Conservation (phyloP, 2,888 invertebrate species). For the Stenotaenia linearis region DNA sequence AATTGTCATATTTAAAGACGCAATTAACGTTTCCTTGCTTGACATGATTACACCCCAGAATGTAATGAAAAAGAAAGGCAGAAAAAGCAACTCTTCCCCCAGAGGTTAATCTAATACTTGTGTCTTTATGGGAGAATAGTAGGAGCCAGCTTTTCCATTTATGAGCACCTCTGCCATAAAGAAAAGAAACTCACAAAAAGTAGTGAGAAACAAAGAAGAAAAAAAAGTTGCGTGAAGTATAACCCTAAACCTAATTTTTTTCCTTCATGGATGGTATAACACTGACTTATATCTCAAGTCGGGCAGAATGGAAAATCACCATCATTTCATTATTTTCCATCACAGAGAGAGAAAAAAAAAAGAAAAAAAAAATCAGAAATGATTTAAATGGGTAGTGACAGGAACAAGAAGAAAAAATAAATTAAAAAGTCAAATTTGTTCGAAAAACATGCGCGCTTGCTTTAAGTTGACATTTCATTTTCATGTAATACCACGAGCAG, state of each 20-base stretch:
- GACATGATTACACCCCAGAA: background rate
- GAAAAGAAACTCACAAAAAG: background rate
- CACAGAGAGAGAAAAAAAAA: too few relatives aligned
- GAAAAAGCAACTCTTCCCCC: background rate
- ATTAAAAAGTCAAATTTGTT: background rate
- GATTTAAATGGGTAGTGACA: background rate
- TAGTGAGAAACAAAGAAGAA: background rate
- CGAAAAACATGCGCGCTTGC: background rate
- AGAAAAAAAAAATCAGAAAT: background rate
- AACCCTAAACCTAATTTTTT: background rate
- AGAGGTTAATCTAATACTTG: constrained; percentile 16
- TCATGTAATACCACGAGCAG: constrained; percentile 2
- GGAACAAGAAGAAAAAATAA: background rate
- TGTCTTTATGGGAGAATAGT: constrained; percentile 7
- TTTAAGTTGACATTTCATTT: constrained; percentile 26
- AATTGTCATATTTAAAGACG: background rate
- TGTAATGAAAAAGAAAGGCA: constrained; percentile 13
- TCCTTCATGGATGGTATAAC: background rate
- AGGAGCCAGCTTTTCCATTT: constrained; percentile 6
- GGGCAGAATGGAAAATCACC: background rate
- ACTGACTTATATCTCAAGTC: background rate
- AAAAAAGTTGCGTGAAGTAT: background rate
- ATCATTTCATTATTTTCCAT: background rate
- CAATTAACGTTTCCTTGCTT: background rate
- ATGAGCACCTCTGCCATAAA: background rate